Conservation (phyloP, 2,797 vertebrate species). For the Toxotes lorentzi region DNA sequence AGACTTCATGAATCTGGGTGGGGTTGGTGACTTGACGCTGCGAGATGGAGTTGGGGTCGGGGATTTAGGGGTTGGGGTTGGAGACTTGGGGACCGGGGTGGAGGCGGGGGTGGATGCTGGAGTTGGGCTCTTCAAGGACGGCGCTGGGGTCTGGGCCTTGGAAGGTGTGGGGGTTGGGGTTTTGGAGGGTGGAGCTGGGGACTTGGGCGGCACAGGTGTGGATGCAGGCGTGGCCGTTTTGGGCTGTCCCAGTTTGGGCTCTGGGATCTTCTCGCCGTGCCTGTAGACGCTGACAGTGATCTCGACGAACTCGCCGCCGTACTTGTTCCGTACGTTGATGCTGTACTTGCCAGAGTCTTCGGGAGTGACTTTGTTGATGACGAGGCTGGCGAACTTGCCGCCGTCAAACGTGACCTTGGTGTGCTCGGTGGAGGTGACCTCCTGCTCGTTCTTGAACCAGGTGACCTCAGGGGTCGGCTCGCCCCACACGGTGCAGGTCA, state of each 20-base stretch:
- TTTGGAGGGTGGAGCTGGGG: conserved; percentile 72
- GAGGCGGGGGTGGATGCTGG: conserved; percentile 68
- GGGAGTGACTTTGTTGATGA: conserved; percentile 91
- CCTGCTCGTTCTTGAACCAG: conserved; percentile 98
- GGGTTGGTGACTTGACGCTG: conserved; percentile 65
- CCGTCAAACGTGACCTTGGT: conserved; percentile 89
- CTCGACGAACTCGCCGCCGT: conserved; percentile 97
- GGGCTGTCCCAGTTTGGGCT: conserved; percentile 85
- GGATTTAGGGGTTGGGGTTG: conserved; percentile 70
- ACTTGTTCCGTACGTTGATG: conserved; percentile 97
- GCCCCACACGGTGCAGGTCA: conserved; percentile 97
- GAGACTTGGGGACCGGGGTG: conserved; percentile 68
- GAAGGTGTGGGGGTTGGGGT: conserved; percentile 66
- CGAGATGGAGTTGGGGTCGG: conserved; percentile 40
- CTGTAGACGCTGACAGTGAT: conserved; percentile 97
- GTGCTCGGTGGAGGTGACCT: conserved; percentile 88
- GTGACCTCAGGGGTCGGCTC: conserved; percentile 94
- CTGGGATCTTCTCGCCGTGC: conserved; percentile 92
- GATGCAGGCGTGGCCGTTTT: conserved; percentile 43
- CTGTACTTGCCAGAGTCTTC: conserved; percentile 98
- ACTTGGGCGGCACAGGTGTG: conserved; percentile 58
- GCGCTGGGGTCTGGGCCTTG: conserved; percentile 60
- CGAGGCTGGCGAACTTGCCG: conserved; percentile 91
- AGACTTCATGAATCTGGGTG: conserved; percentile 39
- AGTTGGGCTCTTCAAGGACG: conserved; percentile 64